phyloP scores from a whole-genome alignment of 1,140 invertebrate genomes.

The Trachymyrmex cornetzi region DNA sequence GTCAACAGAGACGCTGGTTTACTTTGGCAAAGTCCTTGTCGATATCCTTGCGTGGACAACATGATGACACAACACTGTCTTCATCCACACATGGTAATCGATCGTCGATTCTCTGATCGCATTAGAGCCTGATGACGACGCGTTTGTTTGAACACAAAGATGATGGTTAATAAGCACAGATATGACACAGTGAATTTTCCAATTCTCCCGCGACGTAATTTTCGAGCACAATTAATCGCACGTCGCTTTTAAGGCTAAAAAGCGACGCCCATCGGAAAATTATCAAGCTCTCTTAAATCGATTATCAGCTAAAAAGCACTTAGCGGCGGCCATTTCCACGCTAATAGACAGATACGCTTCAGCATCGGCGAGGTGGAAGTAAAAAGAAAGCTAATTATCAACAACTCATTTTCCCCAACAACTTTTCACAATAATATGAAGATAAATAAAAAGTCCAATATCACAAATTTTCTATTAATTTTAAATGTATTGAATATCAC shows the following conservation, averaged over 20 bases:
- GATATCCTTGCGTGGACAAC: constrained; percentile 51
- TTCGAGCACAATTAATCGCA: constrained; percentile 18
- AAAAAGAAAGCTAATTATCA: constrained; percentile 48
- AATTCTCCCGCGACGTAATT: constrained; percentile 23
- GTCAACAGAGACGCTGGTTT: constrained; percentile 45
- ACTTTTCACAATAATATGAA: constrained; percentile 28
- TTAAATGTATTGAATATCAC: background rate
- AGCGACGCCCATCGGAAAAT: constrained; percentile 29
- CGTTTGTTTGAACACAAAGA: constrained; percentile 25
- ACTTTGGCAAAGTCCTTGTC: constrained; percentile 42
- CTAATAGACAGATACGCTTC: constrained; percentile 66
- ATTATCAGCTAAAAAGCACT: constrained; percentile 67
- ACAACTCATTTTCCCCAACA: constrained; percentile 2
- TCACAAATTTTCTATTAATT: background rate
- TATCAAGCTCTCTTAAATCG: constrained; percentile 47
- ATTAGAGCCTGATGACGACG: background rate
- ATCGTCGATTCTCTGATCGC: background rate
- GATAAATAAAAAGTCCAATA: background rate
- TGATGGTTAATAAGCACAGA: constrained; percentile 18
- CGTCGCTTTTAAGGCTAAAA: constrained; percentile 31
- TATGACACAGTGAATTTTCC: background rate
- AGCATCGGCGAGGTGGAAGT: constrained; percentile 59
- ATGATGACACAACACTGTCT: constrained; percentile 31
- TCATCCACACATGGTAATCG: constrained; percentile 4
- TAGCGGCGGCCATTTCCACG: constrained; percentile 67